A percentile compares a stretch with the other conserved stretches of the same genome.
phyloP scores from a whole-genome alignment of 2,113 vertebrate genomes.

The Rhinolophus sinicus region DNA sequence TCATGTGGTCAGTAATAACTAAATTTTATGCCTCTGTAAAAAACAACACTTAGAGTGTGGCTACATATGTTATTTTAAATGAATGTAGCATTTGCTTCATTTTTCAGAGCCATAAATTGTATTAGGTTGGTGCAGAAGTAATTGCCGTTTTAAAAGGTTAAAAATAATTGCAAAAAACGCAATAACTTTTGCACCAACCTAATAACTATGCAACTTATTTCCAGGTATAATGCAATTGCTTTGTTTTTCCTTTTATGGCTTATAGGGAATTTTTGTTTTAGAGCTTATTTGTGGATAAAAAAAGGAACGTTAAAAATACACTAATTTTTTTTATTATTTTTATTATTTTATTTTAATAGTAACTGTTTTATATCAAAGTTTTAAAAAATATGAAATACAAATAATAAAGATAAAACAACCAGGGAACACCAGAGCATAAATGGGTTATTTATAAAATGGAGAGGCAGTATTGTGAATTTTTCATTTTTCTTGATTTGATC shows the following conservation, averaged over 20 bases:
- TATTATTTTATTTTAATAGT: background rate
- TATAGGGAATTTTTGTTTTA: background rate
- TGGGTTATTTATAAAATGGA: background rate
- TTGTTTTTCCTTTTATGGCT: background rate
- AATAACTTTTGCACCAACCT: too few relatives aligned
- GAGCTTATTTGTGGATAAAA: background rate
- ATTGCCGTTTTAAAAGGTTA: too few relatives aligned
- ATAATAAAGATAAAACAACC: background rate
- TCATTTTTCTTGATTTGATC: background rate
- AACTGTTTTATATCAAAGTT: background rate
- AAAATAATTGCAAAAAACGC: too few relatives aligned
- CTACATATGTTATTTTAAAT: slow-evolving; percentile 51
- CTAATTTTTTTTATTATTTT: background rate
- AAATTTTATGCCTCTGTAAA: background rate
- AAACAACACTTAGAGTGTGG: background rate
- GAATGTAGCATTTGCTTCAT: slow-evolving; percentile 36
- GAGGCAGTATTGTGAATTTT: background rate
- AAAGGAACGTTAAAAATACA: background rate
- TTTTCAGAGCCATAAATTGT: slow-evolving; percentile 48
- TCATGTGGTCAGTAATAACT: slow-evolving; percentile 29
- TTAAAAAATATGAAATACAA: background rate
- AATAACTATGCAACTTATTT: slow-evolving; percentile 38
- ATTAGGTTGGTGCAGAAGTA: too few relatives aligned
- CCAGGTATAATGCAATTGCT: background rate
- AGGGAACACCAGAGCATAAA: background rate